These are phyloP conservation scores for Lerema accius DNA, from an alignment of 1,140 invertebrate species.

Conservation along the genomic window DNA sequence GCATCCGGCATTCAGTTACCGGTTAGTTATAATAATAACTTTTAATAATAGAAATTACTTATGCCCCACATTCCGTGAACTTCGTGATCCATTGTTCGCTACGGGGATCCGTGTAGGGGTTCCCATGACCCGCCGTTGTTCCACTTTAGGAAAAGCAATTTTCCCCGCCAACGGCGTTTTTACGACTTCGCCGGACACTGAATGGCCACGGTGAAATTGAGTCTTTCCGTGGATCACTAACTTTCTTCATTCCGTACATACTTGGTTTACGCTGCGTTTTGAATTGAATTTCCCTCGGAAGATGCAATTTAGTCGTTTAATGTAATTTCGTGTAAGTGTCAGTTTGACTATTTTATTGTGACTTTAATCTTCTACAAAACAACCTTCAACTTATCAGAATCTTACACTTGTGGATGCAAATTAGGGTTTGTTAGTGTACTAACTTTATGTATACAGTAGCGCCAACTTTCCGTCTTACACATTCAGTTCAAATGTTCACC, in stretches of 20 bases:
- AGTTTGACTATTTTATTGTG: no score
- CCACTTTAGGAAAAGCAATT: constrained; percentile 1
- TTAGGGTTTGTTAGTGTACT: no score
- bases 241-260: background rate
- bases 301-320: no score
- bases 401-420: no score
- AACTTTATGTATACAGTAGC: no score
- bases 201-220: background rate
- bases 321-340: no score
- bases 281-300: background rate
- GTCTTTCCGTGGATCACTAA: background rate
- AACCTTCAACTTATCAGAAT: no score
- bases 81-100: constrained; percentile 12
- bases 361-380: no score
- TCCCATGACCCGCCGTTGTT: constrained; percentile 1
- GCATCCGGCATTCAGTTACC: no score
- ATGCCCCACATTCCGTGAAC: constrained; percentile 1
- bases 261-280: background rate
- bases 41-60: constrained; percentile 3
- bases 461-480: no score
- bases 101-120: background rate
- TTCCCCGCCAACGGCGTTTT: background rate
- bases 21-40: no score
- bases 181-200: background rate
- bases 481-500: no score